Evolutionary conservation across 2,888 invertebrate species (phyloP), one percentile per base, ranked within the genome.

Genomic region (Eupithecia exiguata): DNA sequence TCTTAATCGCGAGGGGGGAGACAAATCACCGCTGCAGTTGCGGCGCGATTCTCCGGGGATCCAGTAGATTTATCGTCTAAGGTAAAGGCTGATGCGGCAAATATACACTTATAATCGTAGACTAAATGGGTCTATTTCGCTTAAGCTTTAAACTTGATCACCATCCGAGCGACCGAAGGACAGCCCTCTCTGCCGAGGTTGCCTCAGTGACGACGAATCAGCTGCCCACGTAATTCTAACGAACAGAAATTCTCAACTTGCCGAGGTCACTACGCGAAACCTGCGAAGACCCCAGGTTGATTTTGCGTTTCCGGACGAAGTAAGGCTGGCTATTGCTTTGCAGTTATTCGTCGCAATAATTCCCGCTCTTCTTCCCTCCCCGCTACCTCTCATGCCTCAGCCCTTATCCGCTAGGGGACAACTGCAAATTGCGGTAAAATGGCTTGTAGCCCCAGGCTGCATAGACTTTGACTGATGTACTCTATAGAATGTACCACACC

Each of bases 401-500:
- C 70, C 84, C 83, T 67, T 58, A 69, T 21, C 49, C 77, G 71
- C 78, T 78, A 75, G 79, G 86, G 87, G 88, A 88, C 86, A 84
- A 86, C 88, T 89, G 89, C 89, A 92, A 92, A 92, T 89, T 91
- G 91, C 88, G 89, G 92, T 89, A 91, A 91, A 93, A 90, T 89
- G 88, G 89, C 86, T 88, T 86, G 89, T 86, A 88, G 87, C 88
- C 85, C 86, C 88, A 85, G 89, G 85, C 84, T 83, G 79, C 86
- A 85, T 83, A 86, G 91, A 90, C 92, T 89, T 89, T 93, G 94
- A 93, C 90, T 87, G 90, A 93, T 93, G 90, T 87, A 89, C 88
- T 70, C 75, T 71, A 74, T 77, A 88, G 87, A 84, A 36, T 65
- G 36, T 65, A 65, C 86, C 88, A 89, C 89, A 92, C 92, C 92